Evolutionary conservation across 2,113 vertebrate genomes (phyloP), one percentile per base, ranked within the genome.

Genomic region (Mus musculus): DNA sequence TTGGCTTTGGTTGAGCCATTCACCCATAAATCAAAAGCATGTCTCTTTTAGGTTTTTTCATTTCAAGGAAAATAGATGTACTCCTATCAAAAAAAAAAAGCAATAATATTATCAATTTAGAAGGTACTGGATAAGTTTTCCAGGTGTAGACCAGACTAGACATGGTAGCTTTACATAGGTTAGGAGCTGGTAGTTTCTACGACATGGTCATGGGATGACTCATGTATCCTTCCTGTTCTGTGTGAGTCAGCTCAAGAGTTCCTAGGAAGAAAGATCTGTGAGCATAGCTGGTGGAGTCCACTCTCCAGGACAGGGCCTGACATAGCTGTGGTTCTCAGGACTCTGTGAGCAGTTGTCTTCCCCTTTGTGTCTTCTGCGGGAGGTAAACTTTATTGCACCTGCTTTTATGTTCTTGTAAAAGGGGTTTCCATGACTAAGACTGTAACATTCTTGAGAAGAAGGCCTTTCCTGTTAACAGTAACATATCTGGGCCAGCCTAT

Each of bases 11-110:
- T n/a, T 46, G 39, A 95, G 19, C 54, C 59, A 17, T 87, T 87
- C 71, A 76, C 52, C 80, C 76, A 17, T 12, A 11, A 13, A 7
- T 87, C 63, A 63, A 75, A 72, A 72, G 12, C 30, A 39, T 6
- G 11, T 49, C 49, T 82, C 36, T 71, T 91, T 36, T 56, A 6
- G 9, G 72, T 7, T 11, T 82, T 93, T 90, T 5, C 24, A 46
- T 88, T 94, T 93, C 81, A 90, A 93, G 36, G n/a, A n/a, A 88
- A 80, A 88, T 52, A 81, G 30, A 71, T 67, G 2, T 82, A 46
- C 10, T 67, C 19, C 39, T 67, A 17, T 82, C 5, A 78, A 72
- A 92, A 86, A 78, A 72, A 92, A 86, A 85, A 88, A 73, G 52
- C 52, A 33, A 89, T 89, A 65, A 78, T 92, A 16, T 14, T 76